Base-by-base conservation (phyloP, 2,888 invertebrate species). In the Cheilosia grossa region DNA sequence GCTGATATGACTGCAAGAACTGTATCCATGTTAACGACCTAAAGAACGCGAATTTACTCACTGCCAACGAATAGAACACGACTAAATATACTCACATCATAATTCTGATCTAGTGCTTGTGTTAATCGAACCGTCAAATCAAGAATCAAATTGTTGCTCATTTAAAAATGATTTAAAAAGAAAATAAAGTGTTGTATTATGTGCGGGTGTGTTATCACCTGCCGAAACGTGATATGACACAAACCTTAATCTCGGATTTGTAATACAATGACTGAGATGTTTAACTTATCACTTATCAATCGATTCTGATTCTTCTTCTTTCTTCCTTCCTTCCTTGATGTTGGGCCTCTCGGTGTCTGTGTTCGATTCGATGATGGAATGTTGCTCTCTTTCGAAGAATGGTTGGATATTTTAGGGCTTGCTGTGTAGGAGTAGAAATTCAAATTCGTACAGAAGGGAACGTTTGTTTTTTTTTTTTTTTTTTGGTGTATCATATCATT, bases 91-190 rank as follows among this genome's bases (percentile, higher is more conserved):
- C 98, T 98, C 97, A 98, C 98, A 98, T 98, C 98, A 95, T 98
- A 97, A 94, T 97, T 97, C 94, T 95, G 96, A 96, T 98, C 98
- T 94, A 98, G 95, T 93, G 98, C 97, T 95, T 96, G 96, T 94
- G 97, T 96, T 95, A 98, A 96, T 95, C 96, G 97, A 94, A 97
- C 96, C 94, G 97, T 97, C 94, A 98, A 95, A 94, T 98, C 97
- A 94, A 95, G 95, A 93, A 95, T 95, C 94, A 95, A 89, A 88
- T 89, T 94, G 94, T 94, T 94, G 95, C 95, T 95, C 95, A 95
- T 95, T 95, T 95, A 95, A 89, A 88, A 70, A 79, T 74, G 9
- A 79, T 56, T 79, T 69, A 49, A 79, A 69, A 70, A 64, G 67
- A 69, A 56, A 69, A 67, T 53, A 64, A 63, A 58, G 54, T 75